phyloP scores from a whole-genome alignment of 2,888 invertebrate species.

The Parnassius mnemosyne region DNA sequence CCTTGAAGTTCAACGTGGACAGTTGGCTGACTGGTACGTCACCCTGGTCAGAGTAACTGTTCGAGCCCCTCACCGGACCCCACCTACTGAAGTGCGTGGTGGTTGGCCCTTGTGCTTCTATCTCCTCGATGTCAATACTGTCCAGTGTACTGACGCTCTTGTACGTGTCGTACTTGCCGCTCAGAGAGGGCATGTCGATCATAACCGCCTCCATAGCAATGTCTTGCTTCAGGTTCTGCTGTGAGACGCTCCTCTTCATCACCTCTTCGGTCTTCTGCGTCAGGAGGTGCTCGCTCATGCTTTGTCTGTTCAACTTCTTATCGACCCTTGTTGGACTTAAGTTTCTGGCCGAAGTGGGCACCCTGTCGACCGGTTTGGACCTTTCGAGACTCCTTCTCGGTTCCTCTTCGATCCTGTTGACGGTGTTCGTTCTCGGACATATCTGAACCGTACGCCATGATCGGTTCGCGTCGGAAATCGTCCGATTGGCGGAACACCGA shows the following conservation, averaged over 20 bases:
- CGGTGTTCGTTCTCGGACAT: constrained; percentile 29
- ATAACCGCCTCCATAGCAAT: constrained; percentile 65
- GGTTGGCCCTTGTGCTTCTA: constrained; percentile 33
- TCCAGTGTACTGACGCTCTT: constrained; percentile 43
- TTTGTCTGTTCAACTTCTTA: constrained; percentile 53
- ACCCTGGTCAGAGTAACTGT: constrained; percentile 61
- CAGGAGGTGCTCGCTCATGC: constrained; percentile 57
- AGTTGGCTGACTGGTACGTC: constrained; percentile 64
- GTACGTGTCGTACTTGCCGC: constrained; percentile 47
- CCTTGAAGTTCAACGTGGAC: constrained; percentile 62
- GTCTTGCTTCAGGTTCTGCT: constrained; percentile 67
- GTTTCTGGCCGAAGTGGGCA: constrained; percentile 19
- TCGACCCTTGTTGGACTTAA: constrained; percentile 22
- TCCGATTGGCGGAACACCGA: constrained; percentile 61
- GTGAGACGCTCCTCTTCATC: constrained; percentile 63
- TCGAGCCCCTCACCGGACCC: constrained; percentile 76
- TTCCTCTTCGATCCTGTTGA: constrained; percentile 43
- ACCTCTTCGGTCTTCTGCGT: constrained; percentile 35
- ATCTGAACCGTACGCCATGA: constrained; percentile 62
- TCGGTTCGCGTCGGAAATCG: constrained; percentile 53
- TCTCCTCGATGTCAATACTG: constrained; percentile 41
- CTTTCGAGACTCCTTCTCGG: constrained; percentile 39
- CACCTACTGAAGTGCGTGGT: constrained; percentile 61
- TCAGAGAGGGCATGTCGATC: constrained; percentile 62
- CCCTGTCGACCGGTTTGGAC: constrained; percentile 42